Evolutionary conservation across 2,888 invertebrate species (phyloP).

Genomic region (Thyatira batis): DNA sequence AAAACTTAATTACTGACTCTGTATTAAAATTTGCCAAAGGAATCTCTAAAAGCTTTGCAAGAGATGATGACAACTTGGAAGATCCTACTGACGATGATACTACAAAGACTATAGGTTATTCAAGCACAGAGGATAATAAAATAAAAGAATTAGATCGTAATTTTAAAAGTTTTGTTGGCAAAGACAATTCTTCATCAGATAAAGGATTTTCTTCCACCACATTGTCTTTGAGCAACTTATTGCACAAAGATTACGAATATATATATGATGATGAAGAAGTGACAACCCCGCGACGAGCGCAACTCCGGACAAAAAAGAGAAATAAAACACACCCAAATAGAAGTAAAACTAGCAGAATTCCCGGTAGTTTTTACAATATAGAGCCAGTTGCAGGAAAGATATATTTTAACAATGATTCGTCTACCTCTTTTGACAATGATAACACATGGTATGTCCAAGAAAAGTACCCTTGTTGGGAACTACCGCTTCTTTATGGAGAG

Average conservation of each 20-base stretch:
- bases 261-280: constrained; percentile 13
- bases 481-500: constrained; percentile 63
- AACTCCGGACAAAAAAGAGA: not conserved
- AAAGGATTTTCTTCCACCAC: too few relatives aligned
- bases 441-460: constrained; percentile 64
- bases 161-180: not conserved
- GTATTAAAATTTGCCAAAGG: not conserved
- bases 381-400: constrained; percentile 45
- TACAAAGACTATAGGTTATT: not conserved
- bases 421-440: constrained; percentile 9
- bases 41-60: not conserved
- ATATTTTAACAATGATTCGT: constrained; percentile 9
- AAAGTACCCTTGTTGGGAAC: constrained; percentile 65
- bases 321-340: constrained; percentile 12
- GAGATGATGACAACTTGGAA: not conserved
- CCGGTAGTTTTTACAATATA: constrained; percentile 55
- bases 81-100: not conserved
- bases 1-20: not conserved
- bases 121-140: not conserved
- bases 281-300: not conserved
- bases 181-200: not conserved
- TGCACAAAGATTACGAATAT: constrained; percentile 6
- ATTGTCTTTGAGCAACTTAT: not conserved
- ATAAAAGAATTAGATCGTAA: too few relatives aligned
- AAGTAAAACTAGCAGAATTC: constrained; percentile 22